Percentiles rank a stretch among this genome's conserved stretches.
Conservation (phyloP, 2,888 invertebrate genomes). For the Catocala fraxini region DNA sequence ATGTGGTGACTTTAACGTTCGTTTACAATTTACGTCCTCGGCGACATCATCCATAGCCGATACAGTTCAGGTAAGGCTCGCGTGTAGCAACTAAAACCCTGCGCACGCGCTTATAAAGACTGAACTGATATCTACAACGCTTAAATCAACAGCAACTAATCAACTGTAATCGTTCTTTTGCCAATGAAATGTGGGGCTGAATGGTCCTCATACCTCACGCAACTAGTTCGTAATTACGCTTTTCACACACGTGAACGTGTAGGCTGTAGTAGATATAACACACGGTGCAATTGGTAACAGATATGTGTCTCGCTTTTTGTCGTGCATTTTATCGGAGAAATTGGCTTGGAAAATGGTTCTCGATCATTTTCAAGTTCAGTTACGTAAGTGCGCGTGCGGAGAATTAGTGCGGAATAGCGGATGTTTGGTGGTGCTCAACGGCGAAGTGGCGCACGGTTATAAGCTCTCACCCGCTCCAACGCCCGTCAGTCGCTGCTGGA, state of each 20-base stretch:
- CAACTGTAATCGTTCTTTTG: slow-evolving; percentile 66
- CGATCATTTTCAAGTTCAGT: slow-evolving; percentile 88
- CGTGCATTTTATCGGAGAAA: slow-evolving; percentile 87
- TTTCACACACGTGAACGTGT: slow-evolving; percentile 64
- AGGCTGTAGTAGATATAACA: slow-evolving; percentile 50
- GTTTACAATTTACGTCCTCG: slow-evolving; percentile 58
- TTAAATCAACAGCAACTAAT: slow-evolving; percentile 51
- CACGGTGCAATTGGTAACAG: slow-evolving; percentile 70
- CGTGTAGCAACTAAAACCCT: slow-evolving; percentile 63
- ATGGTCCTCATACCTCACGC: slow-evolving; percentile 67
- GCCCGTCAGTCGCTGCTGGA: slow-evolving; percentile 81
- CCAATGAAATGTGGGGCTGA: slow-evolving; percentile 75
- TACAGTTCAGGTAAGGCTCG: slow-evolving; percentile 50
- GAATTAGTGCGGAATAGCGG: slow-evolving; percentile 88
- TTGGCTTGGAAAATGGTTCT: slow-evolving; percentile 87
- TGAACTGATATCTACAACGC: slow-evolving; percentile 52
- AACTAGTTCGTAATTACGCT: slow-evolving; percentile 71
- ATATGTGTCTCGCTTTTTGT: slow-evolving; percentile 83
- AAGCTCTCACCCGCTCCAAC: slow-evolving; percentile 79
- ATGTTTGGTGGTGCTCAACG: slow-evolving; percentile 86
- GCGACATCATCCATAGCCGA: slow-evolving; percentile 49
- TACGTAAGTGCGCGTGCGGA: slow-evolving; percentile 86
- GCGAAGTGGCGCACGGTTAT: slow-evolving; percentile 84
- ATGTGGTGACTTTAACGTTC: slow-evolving; percentile 44
- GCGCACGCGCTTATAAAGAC: slow-evolving; percentile 61